A percentile compares a stretch with the other conserved stretches of the same genome.
Evolutionary conservation across 1,140 invertebrate species (phyloP).

Genomic region (Proctacanthus coquilletti): DNA sequence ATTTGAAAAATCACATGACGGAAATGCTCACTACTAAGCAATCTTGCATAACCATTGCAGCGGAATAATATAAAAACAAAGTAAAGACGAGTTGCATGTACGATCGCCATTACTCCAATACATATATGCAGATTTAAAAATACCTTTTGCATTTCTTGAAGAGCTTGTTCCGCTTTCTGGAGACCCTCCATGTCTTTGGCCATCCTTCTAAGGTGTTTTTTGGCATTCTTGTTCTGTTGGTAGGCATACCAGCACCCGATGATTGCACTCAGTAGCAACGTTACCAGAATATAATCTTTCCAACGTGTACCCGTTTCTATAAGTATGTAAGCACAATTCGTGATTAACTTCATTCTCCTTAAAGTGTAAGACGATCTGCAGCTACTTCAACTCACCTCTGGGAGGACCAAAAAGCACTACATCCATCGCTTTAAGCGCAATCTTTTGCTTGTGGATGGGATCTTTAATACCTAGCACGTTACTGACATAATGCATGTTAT

Average conservation of each 20-base stretch:
- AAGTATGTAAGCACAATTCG: slow-evolving; percentile 3
- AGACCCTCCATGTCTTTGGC: slow-evolving; percentile 85
- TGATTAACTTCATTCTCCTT: too few species aligned
- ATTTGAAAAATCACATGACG: background rate
- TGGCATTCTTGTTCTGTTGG: slow-evolving; percentile 73
- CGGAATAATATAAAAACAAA: too few species aligned
- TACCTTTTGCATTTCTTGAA: slow-evolving; percentile 70
- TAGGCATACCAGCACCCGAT: slow-evolving; percentile 83
- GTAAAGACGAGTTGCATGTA: too few species aligned
- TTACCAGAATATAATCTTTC: slow-evolving; percentile 77
- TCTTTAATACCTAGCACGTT: slow-evolving; percentile 89
- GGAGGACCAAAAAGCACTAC: slow-evolving; percentile 92
- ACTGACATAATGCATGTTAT: slow-evolving; percentile 75
- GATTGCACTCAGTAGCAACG: slow-evolving; percentile 63
- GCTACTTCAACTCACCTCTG: slow-evolving; percentile 78
- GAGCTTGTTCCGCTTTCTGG: slow-evolving; percentile 71
- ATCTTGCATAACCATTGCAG: background rate
- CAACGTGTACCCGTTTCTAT: slow-evolving; percentile 45
- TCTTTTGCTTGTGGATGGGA: slow-evolving; percentile 91
- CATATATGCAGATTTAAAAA: background rate
- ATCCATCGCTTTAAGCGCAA: slow-evolving; percentile 92
- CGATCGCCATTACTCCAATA: background rate
- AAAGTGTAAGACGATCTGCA: too few species aligned
- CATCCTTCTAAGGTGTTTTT: slow-evolving; percentile 72
- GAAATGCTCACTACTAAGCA: background rate